These are phyloP conservation scores for Ephialtes manifestator DNA, from an alignment of 2,888 invertebrate genomes.

Conservation along the genomic window DNA sequence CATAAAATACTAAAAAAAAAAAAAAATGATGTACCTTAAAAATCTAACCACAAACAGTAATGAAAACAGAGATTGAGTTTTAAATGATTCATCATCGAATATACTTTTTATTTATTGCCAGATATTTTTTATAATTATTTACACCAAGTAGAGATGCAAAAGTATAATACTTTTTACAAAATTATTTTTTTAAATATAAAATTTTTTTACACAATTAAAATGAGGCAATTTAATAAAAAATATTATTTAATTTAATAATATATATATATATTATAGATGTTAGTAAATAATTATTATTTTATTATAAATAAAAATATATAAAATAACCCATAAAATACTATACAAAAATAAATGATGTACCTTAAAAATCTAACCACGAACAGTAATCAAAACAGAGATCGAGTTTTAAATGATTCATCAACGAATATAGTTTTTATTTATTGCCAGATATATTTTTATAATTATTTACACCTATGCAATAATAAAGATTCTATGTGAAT, in stretches of 20 bases:
- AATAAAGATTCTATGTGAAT: conserved; percentile 15
- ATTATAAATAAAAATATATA: background rate
- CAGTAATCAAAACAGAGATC: background rate
- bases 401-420: background rate
- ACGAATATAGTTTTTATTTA: background rate
- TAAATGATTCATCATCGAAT: background rate
- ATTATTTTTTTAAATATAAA: no score
- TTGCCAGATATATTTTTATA: background rate
- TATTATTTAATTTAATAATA: no score
- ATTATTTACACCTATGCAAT: background rate
- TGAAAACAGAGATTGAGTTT: background rate
- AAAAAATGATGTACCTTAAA: background rate
- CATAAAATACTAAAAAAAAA: background rate
- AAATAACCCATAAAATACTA: no score
- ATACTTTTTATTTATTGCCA: background rate
- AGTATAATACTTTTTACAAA: no score
- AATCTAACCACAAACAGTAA: no score
- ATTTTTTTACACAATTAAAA: no score
- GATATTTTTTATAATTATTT: background rate
- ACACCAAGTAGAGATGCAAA: no score
- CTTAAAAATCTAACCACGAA: no score
- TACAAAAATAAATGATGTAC: background rate
- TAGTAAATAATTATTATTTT: no score
- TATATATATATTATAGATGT: no score
- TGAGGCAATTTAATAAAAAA: no score